Percentiles rank a stretch among this genome's conserved stretches.
Conservation (phyloP, 1,140 invertebrate species). For the Apis dorsata region DNA sequence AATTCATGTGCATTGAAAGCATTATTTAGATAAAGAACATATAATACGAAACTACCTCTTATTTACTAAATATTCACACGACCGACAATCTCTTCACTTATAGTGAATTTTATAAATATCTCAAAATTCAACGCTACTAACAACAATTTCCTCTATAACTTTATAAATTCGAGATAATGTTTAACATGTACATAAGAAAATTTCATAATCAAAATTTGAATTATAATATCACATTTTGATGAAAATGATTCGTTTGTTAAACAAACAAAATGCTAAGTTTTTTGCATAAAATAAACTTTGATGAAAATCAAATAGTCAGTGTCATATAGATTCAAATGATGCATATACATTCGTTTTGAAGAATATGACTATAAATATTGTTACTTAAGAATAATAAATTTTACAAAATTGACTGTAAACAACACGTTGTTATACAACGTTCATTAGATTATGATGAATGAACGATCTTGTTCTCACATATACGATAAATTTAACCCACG, state of each 20-base stretch:
- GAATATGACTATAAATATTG: neutral
- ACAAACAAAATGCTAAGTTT: neutral
- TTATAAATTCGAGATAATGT: conserved; percentile 20
- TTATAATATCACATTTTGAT: neutral
- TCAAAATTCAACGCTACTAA: conserved; percentile 64
- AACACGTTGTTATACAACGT: conserved; percentile 4
- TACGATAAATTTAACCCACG: conserved; percentile 74
- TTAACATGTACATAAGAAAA: conserved; percentile 33
- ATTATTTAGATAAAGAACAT: conserved; percentile 13
- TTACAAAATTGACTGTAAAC: conserved; percentile 24
- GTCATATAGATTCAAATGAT: conserved; percentile 24
- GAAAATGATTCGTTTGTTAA: conserved; percentile 5
- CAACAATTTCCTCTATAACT: conserved; percentile 39
- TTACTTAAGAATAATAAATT: neutral
- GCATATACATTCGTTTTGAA: neutral
- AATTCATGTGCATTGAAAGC: neutral
- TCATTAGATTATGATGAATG: conserved; percentile 64
- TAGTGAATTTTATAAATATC: conserved; percentile 61
- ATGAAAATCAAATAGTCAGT: conserved; percentile 14
- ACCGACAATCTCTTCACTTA: conserved; percentile 45
- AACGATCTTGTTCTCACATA: conserved; percentile 70
- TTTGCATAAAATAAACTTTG: conserved; percentile 14
- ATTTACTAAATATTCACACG: conserved; percentile 13
- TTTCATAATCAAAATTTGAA: conserved; percentile 16
- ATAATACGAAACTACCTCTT: conserved; percentile 28